Conservation (phyloP, 1,140 invertebrate genomes). For the Schmidtea mediterranea region DNA sequence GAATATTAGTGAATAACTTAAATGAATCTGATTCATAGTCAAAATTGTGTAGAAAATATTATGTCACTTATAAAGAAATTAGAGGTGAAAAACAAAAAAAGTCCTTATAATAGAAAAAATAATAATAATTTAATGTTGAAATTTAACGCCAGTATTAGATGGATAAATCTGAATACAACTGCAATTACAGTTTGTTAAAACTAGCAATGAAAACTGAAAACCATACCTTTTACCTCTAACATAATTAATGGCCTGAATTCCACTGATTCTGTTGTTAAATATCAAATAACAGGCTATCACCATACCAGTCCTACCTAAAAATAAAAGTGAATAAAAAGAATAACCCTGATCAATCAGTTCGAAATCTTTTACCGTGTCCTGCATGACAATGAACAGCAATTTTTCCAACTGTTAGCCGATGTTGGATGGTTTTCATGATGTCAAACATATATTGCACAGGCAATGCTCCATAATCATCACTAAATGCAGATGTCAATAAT, state of each 20-base stretch:
- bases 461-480: constrained; percentile 54
- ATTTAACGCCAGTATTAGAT: not conserved
- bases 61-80: no score
- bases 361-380: constrained; percentile 47
- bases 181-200: no score
- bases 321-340: constrained; percentile 10
- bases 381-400: constrained; percentile 68
- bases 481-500: constrained; percentile 16
- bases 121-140: not conserved
- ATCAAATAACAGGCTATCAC: constrained; percentile 58
- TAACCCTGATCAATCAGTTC: no score
- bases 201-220: not conserved
- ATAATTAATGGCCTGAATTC: constrained; percentile 49
- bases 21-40: no score
- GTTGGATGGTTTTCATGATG: constrained; percentile 61
- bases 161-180: constrained; percentile 3
- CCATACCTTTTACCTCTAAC: constrained; percentile 42
- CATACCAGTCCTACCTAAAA: constrained; percentile 50
- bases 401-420: constrained; percentile 49
- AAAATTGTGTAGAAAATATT: no score
- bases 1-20: no score
- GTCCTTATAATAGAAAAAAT: no score
- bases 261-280: constrained; percentile 42
- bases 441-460: constrained; percentile 44
- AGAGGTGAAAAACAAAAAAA: no score